Conservation (phyloP, 2,113 vertebrate genomes). For the Hassar affinis region DNA sequence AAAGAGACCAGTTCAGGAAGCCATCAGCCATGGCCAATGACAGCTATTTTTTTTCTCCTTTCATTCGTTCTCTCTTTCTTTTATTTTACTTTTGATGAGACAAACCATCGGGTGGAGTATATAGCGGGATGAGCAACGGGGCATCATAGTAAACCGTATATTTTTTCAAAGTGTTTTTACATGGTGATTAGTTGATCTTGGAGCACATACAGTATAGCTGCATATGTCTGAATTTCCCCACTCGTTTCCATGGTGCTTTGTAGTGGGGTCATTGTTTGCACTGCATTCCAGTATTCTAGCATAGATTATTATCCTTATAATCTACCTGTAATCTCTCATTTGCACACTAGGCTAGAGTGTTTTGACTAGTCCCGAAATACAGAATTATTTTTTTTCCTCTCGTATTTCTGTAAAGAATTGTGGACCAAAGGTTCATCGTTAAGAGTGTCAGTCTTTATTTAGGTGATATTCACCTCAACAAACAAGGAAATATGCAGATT, state of each 20-base stretch:
- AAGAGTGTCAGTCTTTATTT: slow-evolving; percentile 60
- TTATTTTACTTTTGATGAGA: slow-evolving; percentile 41
- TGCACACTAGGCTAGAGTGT: slow-evolving; percentile 79
- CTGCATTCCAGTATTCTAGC: slow-evolving; percentile 75
- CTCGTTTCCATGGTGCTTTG: slow-evolving; percentile 61
- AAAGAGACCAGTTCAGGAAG: slow-evolving; percentile 47
- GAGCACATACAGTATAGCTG: slow-evolving; percentile 61
- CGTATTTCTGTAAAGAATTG: slow-evolving; percentile 72
- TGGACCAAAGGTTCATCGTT: slow-evolving; percentile 76
- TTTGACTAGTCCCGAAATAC: slow-evolving; percentile 70
- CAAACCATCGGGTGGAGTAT: slow-evolving; percentile 55
- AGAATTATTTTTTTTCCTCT: slow-evolving; percentile 77
- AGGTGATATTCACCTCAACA: slow-evolving; percentile 66
- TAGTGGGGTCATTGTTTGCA: slow-evolving; percentile 69
- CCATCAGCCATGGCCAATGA: slow-evolving; percentile 35
- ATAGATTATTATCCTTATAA: slow-evolving; percentile 71
- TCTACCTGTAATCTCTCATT: slow-evolving; percentile 75
- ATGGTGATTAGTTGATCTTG: slow-evolving; percentile 57
- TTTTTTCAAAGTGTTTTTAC: slow-evolving; percentile 55
- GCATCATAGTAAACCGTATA: slow-evolving; percentile 59
- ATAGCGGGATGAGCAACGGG: not conserved
- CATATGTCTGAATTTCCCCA: slow-evolving; percentile 59
- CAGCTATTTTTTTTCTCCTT: slow-evolving; percentile 11
- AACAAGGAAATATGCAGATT: slow-evolving; percentile 58
- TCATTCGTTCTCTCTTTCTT: not conserved